Percentiles rank a stretch among this genome's conserved stretches.
Evolutionary conservation across 1,140 invertebrate species (phyloP).

Genomic region (Hyposmocoma kahamanoa): DNA sequence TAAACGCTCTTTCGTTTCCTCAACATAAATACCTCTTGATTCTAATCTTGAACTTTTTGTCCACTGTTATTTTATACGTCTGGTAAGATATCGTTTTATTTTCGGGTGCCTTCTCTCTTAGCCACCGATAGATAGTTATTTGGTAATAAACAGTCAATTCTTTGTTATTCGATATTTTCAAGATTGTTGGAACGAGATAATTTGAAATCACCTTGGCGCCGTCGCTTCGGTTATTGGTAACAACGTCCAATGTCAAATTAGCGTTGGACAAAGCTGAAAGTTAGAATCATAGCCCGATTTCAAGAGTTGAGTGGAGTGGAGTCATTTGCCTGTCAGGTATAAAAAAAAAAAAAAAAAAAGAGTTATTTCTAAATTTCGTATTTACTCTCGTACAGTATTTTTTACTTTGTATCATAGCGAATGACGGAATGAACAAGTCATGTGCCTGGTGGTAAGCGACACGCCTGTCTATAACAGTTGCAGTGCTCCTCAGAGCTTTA

Average conservation of each 20-base stretch:
- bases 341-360: no score
- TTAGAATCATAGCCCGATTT: no score
- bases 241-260: conserved; percentile 49
- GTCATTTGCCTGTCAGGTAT: no score
- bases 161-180: conserved; percentile 67
- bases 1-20: conserved; percentile 56
- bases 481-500: no score
- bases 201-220: conserved; percentile 45
- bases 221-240: conserved; percentile 47
- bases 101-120: conserved; percentile 54
- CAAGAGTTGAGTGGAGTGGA: no score
- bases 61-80: conserved; percentile 55
- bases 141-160: conserved; percentile 68
- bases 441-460: no score
- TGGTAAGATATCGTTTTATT: conserved; percentile 61
- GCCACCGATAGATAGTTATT: conserved; percentile 56
- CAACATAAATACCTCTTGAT: conserved; percentile 64
- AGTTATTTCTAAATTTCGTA: no score
- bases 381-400: no score
- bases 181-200: conserved; percentile 50
- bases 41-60: conserved; percentile 60
- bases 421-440: no score
- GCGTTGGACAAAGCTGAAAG: no score
- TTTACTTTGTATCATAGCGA: no score
- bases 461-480: no score